Base-by-base conservation (phyloP, 1,140 invertebrate genomes). In the Papilio helenus region DNA sequence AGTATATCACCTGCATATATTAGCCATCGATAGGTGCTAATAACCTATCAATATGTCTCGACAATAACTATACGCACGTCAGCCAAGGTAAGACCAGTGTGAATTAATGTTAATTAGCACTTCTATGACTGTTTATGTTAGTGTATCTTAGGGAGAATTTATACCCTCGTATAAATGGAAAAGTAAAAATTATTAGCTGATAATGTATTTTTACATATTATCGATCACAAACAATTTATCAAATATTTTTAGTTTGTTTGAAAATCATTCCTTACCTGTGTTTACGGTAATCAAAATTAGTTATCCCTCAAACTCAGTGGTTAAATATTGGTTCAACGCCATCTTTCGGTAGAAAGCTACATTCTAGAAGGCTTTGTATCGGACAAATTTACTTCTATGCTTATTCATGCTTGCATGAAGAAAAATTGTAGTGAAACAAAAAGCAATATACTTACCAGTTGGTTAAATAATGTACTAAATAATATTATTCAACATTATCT, bases 51-150 rank as follows among this genome's bases (percentile, higher is more conserved):
- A n/a, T n/a, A 0, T 16, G 23, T 26, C 58, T 26, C 58, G 4
- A 61, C 26, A 23, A 61, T 26, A 61, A 23, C 18, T 12, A 61
- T 61, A 61, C 10, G 23, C 26, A 61, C 58, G 23, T 26, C 58
- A 26, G 3, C 61, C 61, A 26, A 68, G 26, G 26, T 26, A 29
- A 34, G 26, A 68, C 14, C 12, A 68, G 26, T 34, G 26, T 16
- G 26, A 68, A 68, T 68, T 68, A 14, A 23, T 23, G 58, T 20
- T 20, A 68, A 68, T 68, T 68, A 29, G 18, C 61, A 68, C 61
- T 16, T 68, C 14, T 29, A 14, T 4, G 26, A 5, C 14, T 68
- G 14, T 68, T 68, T 68, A 3, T 14, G 26, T 34, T 18, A 68
- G 14, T 29, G 61, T 29, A 61, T 23, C 58, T 14, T 23, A 9